These are phyloP conservation scores for Hemibagrus guttatus DNA, from an alignment of 2,797 vertebrate species.

Conservation along the genomic window DNA sequence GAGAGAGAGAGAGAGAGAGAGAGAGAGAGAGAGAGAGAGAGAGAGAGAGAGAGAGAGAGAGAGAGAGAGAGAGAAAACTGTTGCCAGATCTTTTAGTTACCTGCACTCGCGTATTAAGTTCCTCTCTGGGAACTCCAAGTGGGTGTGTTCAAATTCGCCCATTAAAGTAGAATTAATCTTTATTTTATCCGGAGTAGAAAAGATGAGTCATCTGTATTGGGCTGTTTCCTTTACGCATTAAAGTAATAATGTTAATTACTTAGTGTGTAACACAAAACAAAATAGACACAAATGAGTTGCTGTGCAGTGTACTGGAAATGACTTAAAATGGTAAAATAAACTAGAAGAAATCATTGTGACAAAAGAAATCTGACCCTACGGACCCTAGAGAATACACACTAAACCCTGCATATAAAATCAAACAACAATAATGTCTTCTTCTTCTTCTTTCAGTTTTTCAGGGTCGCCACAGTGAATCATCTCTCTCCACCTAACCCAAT, in stretches of 20 bases:
- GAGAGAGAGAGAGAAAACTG: not conserved
- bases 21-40: no score
- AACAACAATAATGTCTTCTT: not conserved
- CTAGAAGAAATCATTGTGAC: not conserved
- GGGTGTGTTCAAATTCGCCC: not conserved
- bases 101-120: not conserved
- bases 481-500: no score
- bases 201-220: not conserved
- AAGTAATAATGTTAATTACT: not conserved
- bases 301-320: not conserved
- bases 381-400: not conserved
- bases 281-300: not conserved
- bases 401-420: not conserved
- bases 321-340: not conserved
- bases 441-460: no score
- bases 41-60: no score
- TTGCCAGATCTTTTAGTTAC: not conserved
- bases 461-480: no score
- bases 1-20: no score
- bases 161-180: constrained; percentile 21
- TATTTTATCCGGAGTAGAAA: not conserved
- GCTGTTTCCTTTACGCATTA: not conserved
- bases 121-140: not conserved
- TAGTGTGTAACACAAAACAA: not conserved
- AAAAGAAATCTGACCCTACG: not conserved